Evolutionary conservation across 2,888 invertebrate genomes (phyloP), one percentile per base, ranked within the genome.

Genomic region (Tipula vernalis): DNA sequence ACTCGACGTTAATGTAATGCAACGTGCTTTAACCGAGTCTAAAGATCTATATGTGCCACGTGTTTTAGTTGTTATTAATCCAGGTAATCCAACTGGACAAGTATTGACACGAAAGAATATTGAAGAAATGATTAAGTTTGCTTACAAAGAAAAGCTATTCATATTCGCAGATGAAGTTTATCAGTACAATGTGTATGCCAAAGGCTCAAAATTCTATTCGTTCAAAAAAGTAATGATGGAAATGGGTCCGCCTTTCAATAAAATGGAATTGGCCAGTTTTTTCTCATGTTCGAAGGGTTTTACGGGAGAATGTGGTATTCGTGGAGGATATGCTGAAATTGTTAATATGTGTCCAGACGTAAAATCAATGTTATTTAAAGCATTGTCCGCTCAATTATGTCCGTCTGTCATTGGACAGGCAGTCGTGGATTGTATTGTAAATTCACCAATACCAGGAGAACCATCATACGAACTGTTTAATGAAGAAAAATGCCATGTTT

Each of bases 251-350:
- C 98, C 98, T 0, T 98, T 97, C 92, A 92, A 91, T 88, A 90
- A 92, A 83, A 93, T 97, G 93, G 99, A 99, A 92, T 92, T 99
- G 89, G 98, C 97, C 13, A 98, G 98, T 87, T 99, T 98, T 93
- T 97, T 99, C 96, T 98, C 99, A 0, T 95, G 96, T 87, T 98
- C 98, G 42, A 99, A 99, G 94, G 99, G 97, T n/a, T 97, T 95
- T 91, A 95, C 96, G 94, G 97, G 96, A 87, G 99, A 99, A 92
- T 99, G 99, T 91, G 99, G 99, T 86, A 94, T 98, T 88, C 95
- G 99, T 88, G 99, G 98, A 85, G 99, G 99, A 15, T 99, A 98
- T 92, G 94, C 95, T 90, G 99, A 99, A 93, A 94, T 98, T 3
- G 91, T 97, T 47, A 98, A 99, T 91, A 91, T 99, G 91, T 95